phyloP scores from a whole-genome alignment of 2,113 vertebrate genomes.

The Perccottus glenii region DNA sequence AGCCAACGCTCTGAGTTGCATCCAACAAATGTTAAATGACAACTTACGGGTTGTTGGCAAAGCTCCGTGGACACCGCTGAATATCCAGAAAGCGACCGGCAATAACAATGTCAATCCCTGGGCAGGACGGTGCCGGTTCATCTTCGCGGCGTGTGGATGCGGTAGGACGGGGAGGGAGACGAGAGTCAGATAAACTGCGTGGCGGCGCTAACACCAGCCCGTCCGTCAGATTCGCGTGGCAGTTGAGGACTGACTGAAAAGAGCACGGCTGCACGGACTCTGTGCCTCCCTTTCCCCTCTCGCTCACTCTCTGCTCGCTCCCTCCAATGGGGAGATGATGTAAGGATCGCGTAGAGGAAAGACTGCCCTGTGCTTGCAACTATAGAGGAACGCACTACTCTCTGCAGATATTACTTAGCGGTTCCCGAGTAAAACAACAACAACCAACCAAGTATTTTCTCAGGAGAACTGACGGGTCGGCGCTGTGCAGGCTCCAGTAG shows the following conservation, averaged over 20 bases:
- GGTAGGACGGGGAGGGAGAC: constrained; percentile 31
- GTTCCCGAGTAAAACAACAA: constrained; percentile 1
- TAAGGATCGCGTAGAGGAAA: constrained; percentile 59
- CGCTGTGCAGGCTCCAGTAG: constrained; percentile 10
- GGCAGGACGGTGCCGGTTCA: constrained; percentile 69
- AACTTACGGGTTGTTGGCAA: constrained; percentile 82
- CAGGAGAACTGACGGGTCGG: not conserved
- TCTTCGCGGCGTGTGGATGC: constrained; percentile 62
- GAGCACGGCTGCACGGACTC: constrained; percentile 48
- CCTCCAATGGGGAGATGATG: constrained; percentile 62
- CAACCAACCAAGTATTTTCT: constrained; percentile 14
- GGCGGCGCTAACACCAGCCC: constrained; percentile 31
- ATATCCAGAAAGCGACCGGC: constrained; percentile 76
- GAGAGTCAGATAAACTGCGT: constrained; percentile 27
- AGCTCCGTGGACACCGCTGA: constrained; percentile 71
- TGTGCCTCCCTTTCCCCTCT: constrained; percentile 31
- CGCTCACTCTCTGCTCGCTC: constrained; percentile 19
- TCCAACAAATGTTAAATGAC: constrained; percentile 7
- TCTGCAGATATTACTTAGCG: constrained; percentile 25
- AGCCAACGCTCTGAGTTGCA: not conserved
- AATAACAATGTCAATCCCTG: constrained; percentile 58
- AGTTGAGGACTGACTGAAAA: constrained; percentile 63
- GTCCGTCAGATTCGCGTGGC: constrained; percentile 58
- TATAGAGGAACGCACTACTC: constrained; percentile 19
- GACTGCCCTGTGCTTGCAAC: constrained; percentile 27